A percentile compares a stretch with the other conserved stretches of the same genome.
Conservation (phyloP, 2,113 vertebrate genomes). For the Pao palembangensis region DNA sequence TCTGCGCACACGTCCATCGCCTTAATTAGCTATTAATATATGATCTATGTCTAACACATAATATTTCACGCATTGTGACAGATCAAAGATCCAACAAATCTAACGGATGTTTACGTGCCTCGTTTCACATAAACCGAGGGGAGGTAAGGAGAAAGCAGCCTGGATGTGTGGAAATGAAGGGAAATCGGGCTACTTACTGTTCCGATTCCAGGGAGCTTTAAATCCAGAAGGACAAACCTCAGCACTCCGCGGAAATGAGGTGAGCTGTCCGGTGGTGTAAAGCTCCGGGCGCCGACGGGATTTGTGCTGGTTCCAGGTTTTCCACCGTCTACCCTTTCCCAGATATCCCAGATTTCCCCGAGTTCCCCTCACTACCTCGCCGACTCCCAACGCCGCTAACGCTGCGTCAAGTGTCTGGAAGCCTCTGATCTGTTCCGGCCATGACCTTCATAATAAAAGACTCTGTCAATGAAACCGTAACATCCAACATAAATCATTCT, state of each 20-base stretch:
- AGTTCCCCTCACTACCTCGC: slow-evolving; percentile 40
- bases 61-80: too few relatives aligned
- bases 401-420: not conserved
- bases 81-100: not conserved
- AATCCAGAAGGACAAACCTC: slow-evolving; percentile 14
- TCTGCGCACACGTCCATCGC: slow-evolving; percentile 42
- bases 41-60: not conserved
- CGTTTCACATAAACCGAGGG: not conserved
- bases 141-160: not conserved
- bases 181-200: slow-evolving; percentile 50
- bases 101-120: not conserved
- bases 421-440: not conserved
- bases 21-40: slow-evolving; percentile 25
- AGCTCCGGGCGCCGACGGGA: slow-evolving; percentile 11
- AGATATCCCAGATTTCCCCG: slow-evolving; percentile 45
- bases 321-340: slow-evolving; percentile 41
- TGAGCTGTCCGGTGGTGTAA: not conserved
- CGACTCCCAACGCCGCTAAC: slow-evolving; percentile 30
- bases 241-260: slow-evolving; percentile 16
- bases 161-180: slow-evolving; percentile 31
- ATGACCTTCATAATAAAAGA: slow-evolving; percentile 43
- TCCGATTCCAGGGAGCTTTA: slow-evolving; percentile 31
- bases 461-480: too few relatives aligned
- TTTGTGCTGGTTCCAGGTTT: slow-evolving; percentile 37
- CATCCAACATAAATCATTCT: too few relatives aligned